phyloP scores from a whole-genome alignment of 92 coral and sea anemone species.

The Galaxea fascicularis region DNA sequence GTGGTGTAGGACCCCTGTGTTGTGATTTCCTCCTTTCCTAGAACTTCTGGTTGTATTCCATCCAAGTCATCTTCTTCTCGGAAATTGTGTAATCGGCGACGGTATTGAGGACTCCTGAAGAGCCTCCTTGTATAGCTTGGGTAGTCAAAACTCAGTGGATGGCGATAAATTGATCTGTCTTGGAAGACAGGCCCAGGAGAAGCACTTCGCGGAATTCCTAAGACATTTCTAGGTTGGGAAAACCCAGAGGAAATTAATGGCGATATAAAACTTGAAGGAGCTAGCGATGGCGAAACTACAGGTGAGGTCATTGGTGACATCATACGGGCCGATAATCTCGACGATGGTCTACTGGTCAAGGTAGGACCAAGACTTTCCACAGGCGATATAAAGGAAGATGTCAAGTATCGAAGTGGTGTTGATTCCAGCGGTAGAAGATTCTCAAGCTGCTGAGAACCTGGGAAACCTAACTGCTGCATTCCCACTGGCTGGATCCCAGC shows the following conservation, averaged over 20 bases:
- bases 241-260: slow-evolving; percentile 27
- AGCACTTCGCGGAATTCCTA: neutral
- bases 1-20: slow-evolving; percentile 81
- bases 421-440: slow-evolving; percentile 14
- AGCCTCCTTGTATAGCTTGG: slow-evolving; percentile 19
- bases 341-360: slow-evolving; percentile 1
- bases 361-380: slow-evolving; percentile 23
- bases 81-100: slow-evolving; percentile 67
- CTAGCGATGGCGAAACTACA: slow-evolving; percentile 25
- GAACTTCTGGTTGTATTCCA: slow-evolving; percentile 44
- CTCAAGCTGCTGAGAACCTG: slow-evolving; percentile 37
- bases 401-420: slow-evolving; percentile 19
- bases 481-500: slow-evolving; percentile 11
- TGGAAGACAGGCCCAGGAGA: slow-evolving; percentile 13
- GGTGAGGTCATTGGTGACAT: slow-evolving; percentile 40
- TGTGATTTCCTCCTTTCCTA: slow-evolving; percentile 67
- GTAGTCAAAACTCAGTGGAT: slow-evolving; percentile 17
- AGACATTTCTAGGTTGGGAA: slow-evolving; percentile 23
- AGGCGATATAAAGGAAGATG: slow-evolving; percentile 51
- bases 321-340: neutral
- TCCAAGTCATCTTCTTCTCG: slow-evolving; percentile 62
- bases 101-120: slow-evolving; percentile 72
- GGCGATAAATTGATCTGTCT: slow-evolving; percentile 32
- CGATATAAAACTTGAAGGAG: slow-evolving; percentile 25
- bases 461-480: slow-evolving; percentile 13